Evolutionary conservation across 1,140 invertebrate genomes (phyloP).

Genomic region (Drosophila saltans): DNA sequence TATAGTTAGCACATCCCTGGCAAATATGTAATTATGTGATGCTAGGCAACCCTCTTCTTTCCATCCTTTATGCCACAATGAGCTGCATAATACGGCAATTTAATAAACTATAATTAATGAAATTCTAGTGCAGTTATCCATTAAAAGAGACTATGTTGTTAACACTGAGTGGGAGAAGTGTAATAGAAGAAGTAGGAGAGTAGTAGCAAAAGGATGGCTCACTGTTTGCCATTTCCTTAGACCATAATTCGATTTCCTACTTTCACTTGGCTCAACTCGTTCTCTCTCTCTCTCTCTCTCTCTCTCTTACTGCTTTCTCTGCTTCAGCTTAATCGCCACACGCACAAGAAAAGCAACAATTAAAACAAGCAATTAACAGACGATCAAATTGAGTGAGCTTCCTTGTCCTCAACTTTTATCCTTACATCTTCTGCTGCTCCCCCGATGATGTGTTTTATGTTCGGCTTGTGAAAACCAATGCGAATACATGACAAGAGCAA

Average conservation of each 20-base stretch:
- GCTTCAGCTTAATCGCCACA: slow-evolving; percentile 10
- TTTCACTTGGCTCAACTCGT: slow-evolving; percentile 8
- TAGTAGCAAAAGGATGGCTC: slow-evolving; percentile 13
- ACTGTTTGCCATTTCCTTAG: slow-evolving; percentile 19
- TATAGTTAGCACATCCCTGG: slow-evolving; percentile 28
- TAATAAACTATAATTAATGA: slow-evolving; percentile 64
- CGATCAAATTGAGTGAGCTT: slow-evolving; percentile 74
- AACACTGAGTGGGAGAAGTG: neutral
- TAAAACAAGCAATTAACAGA: slow-evolving; percentile 76
- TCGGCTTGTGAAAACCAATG: slow-evolving; percentile 54
- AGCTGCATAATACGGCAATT: slow-evolving; percentile 37
- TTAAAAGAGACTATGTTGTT: slow-evolving; percentile 52
- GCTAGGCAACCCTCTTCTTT: neutral
- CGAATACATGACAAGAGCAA: slow-evolving; percentile 67
- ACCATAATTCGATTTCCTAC: slow-evolving; percentile 9
- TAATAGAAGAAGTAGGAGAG: slow-evolving; percentile 24
- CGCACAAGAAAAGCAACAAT: slow-evolving; percentile 60
- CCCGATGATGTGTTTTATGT: slow-evolving; percentile 52
- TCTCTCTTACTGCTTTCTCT: neutral
- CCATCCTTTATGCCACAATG: slow-evolving; percentile 16
- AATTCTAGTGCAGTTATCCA: slow-evolving; percentile 52
- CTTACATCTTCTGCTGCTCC: slow-evolving; percentile 28
- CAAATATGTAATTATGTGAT: neutral
- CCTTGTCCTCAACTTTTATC: slow-evolving; percentile 36
- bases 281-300: too few species aligned